Percentiles rank a stretch among this genome's conserved stretches.
Conservation (phyloP, 2,797 vertebrate species). For the Synanceia verrucosa region DNA sequence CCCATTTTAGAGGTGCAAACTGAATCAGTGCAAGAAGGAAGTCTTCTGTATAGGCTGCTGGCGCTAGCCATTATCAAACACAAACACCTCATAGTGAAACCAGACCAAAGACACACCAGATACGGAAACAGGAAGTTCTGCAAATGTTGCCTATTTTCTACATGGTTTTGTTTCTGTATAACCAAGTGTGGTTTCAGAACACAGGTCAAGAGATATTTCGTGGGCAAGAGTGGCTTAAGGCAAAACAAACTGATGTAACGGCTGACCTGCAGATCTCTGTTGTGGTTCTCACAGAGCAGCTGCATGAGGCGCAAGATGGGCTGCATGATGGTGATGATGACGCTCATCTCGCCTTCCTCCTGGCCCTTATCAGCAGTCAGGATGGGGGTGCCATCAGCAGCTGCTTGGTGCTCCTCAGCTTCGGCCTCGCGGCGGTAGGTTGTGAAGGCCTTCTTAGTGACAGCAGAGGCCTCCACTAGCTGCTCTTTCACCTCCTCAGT, state of each 20-base stretch:
- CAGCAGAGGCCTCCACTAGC: conserved; percentile 90
- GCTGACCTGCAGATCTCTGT: conserved; percentile 94
- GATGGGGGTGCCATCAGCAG: conserved; percentile 80
- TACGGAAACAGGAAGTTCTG: conserved; percentile 70
- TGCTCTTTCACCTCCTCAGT: conserved; percentile 95
- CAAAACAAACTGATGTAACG: not conserved
- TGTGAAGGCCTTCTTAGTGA: conserved; percentile 92
- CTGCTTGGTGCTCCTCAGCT: conserved; percentile 89
- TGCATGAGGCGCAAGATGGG: conserved; percentile 97
- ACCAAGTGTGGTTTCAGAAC: conserved; percentile 39
- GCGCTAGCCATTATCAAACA: conserved; percentile 46
- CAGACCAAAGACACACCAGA: conserved; percentile 68
- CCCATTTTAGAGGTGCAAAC: conserved; percentile 24
- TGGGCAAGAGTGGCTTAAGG: not conserved
- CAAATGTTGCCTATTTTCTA: conserved; percentile 65
- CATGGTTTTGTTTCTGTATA: conserved; percentile 76
- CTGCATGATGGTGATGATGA: conserved; percentile 97
- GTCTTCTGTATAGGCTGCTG: conserved; percentile 56
- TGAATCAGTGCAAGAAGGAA: conserved; percentile 56
- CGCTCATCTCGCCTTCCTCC: conserved; percentile 97
- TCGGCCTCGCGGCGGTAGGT: conserved; percentile 91
- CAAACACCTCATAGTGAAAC: conserved; percentile 73
- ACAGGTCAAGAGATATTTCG: conserved; percentile 41
- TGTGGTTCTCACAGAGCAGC: conserved; percentile 98
- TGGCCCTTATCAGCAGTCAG: conserved; percentile 87